Evolutionary conservation across 2,797 vertebrate genomes (phyloP).

Genomic region (Acipenser transmontanus): DNA sequence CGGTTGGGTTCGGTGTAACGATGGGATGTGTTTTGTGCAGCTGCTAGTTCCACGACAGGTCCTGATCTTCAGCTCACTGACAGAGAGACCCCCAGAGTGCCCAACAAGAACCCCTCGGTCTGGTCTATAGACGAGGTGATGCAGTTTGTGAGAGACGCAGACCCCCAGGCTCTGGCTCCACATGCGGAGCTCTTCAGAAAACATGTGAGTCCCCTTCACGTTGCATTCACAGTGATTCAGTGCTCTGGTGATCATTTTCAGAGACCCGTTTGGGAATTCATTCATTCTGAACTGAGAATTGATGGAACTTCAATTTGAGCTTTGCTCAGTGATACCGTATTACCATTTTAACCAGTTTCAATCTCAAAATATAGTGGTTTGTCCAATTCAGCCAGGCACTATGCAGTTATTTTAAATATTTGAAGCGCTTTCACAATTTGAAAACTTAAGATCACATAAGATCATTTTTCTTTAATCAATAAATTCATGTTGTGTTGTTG

Average conservation of each 20-base stretch:
- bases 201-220: constrained; percentile 67
- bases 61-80: constrained; percentile 70
- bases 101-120: constrained; percentile 65
- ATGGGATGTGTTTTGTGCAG: constrained; percentile 38
- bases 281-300: too few species aligned
- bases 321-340: too few species aligned
- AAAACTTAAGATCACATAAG: too few species aligned
- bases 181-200: constrained; percentile 88
- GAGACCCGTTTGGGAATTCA: not conserved
- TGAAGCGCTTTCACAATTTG: too few species aligned
- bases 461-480: too few species aligned
- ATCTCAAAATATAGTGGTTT: too few species aligned
- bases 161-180: constrained; percentile 77
- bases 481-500: too few species aligned
- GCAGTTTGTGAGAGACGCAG: constrained; percentile 83
- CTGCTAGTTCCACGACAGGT: constrained; percentile 84
- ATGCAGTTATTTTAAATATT: too few species aligned
- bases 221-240: constrained; percentile 8
- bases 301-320: too few species aligned
- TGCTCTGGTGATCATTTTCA: not conserved
- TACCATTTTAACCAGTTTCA: too few species aligned
- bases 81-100: constrained; percentile 56
- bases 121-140: constrained; percentile 96
- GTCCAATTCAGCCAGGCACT: too few species aligned
- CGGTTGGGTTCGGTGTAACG: too few species aligned